These are phyloP conservation scores for Thrips palmi DNA, from an alignment of 1,140 invertebrate genomes.

Conservation along the genomic window DNA sequence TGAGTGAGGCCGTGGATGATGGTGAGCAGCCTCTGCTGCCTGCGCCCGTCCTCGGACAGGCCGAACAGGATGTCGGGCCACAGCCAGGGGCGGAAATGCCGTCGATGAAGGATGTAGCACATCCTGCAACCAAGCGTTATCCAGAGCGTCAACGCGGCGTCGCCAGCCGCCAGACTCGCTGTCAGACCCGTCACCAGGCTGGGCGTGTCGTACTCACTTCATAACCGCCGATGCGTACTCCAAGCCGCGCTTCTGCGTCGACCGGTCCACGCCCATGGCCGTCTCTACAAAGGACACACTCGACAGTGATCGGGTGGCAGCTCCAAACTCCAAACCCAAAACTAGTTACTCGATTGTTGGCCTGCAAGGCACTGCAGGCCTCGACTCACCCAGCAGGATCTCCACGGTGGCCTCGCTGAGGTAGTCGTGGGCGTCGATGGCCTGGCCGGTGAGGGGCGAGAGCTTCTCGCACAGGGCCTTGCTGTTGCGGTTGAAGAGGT, in stretches of 20 bases:
- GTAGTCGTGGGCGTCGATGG: slow-evolving; percentile 61
- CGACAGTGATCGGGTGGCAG: not conserved
- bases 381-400: slow-evolving; percentile 52
- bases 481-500: slow-evolving; percentile 61
- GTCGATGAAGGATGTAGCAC: slow-evolving; percentile 63
- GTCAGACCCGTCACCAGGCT: too few species aligned
- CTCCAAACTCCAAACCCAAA: not conserved
- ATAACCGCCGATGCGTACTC: slow-evolving; percentile 71
- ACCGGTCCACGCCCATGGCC: slow-evolving; percentile 62
- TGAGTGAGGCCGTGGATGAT: slow-evolving; percentile 76
- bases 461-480: slow-evolving; percentile 40
- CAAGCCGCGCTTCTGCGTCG: slow-evolving; percentile 53
- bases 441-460: slow-evolving; percentile 38
- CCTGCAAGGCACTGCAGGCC: too few species aligned
- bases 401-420: slow-evolving; percentile 71
- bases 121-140: slow-evolving; percentile 29
- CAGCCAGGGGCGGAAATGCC: slow-evolving; percentile 66
- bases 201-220: slow-evolving; percentile 31
- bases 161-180: not conserved
- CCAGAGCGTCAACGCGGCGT: not conserved
- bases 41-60: slow-evolving; percentile 50
- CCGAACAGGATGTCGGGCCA: slow-evolving; percentile 67
- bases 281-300: slow-evolving; percentile 40
- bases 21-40: slow-evolving; percentile 52
- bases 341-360: too few species aligned